phyloP scores from a whole-genome alignment of 2,888 invertebrate genomes.

The Oligia fasciuncula region DNA sequence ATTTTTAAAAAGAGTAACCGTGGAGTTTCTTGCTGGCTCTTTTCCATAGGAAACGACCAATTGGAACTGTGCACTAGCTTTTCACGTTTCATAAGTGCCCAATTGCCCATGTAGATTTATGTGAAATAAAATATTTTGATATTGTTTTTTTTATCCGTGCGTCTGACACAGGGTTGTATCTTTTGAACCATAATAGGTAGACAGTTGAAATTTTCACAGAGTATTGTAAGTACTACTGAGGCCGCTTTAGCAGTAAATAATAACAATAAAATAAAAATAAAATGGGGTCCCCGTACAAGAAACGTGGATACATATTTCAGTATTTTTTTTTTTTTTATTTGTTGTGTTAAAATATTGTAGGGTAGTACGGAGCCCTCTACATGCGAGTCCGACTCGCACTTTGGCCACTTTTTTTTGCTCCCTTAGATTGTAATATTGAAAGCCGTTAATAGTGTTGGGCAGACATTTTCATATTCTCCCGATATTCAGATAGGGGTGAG shows the following conservation, averaged over 20 bases:
- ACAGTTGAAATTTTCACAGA: neutral
- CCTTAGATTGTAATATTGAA: constrained; percentile 27
- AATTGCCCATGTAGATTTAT: too few species aligned
- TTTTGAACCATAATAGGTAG: neutral
- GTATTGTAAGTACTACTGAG: neutral
- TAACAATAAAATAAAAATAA: neutral
- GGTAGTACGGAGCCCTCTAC: neutral
- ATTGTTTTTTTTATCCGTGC: too few species aligned
- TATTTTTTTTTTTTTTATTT: neutral
- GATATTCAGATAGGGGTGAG: constrained; percentile 45
- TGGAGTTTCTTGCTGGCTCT: too few species aligned
- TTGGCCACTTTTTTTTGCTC: neutral
- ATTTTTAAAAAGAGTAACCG: too few species aligned
- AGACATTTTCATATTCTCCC: constrained; percentile 43
- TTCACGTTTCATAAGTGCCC: too few species aligned
- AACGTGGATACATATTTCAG: neutral
- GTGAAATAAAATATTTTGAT: too few species aligned
- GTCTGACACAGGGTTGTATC: neutral
- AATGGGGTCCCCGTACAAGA: neutral
- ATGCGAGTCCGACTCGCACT: neutral
- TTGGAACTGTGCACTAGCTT: too few species aligned
- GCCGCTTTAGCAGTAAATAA: neutral
- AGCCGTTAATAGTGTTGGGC: constrained; percentile 40
- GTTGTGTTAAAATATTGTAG: neutral
- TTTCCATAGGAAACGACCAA: too few species aligned